phyloP scores from a whole-genome alignment of 2,113 vertebrate genomes.

The Sorex araneus region DNA sequence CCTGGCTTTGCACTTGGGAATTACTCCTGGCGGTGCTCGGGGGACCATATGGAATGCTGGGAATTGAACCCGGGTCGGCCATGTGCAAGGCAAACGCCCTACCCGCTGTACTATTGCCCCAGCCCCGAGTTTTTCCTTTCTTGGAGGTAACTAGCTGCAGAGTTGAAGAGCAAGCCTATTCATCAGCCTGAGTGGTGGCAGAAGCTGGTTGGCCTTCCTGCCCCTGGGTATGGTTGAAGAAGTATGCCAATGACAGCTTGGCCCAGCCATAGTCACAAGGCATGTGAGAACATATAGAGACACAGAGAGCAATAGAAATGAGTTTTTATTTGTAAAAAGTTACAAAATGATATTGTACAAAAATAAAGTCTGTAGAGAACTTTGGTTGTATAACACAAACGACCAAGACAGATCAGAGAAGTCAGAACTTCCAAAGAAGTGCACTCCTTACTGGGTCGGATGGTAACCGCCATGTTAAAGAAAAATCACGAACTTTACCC shows the following conservation, averaged over 20 bases:
- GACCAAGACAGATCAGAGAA: conserved; percentile 92
- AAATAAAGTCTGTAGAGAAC: conserved; percentile 99
- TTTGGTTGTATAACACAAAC: conserved; percentile 99
- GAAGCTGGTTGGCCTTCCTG: background rate
- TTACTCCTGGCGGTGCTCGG: too few relatives aligned
- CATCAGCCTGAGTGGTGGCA: background rate
- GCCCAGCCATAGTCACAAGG: background rate
- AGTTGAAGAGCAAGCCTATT: background rate
- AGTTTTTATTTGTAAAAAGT: conserved; percentile 99
- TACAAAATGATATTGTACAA: conserved; percentile 99
- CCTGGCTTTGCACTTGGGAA: too few relatives aligned
- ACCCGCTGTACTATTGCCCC: too few relatives aligned
- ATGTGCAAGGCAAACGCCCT: too few relatives aligned
- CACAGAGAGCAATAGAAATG: conserved; percentile 93
- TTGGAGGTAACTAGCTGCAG: background rate
- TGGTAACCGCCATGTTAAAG: conserved; percentile 72
- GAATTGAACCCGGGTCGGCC: too few relatives aligned
- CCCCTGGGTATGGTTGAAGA: background rate
- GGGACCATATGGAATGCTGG: too few relatives aligned
- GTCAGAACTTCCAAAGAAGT: conserved; percentile 90
- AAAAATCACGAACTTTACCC: conserved; percentile 93
- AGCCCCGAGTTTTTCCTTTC: background rate
- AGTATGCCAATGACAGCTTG: background rate
- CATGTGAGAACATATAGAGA: conserved; percentile 10
- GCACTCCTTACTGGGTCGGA: conserved; percentile 84